phyloP scores from a whole-genome alignment of 2,888 invertebrate species.

The Euproctis similis region DNA sequence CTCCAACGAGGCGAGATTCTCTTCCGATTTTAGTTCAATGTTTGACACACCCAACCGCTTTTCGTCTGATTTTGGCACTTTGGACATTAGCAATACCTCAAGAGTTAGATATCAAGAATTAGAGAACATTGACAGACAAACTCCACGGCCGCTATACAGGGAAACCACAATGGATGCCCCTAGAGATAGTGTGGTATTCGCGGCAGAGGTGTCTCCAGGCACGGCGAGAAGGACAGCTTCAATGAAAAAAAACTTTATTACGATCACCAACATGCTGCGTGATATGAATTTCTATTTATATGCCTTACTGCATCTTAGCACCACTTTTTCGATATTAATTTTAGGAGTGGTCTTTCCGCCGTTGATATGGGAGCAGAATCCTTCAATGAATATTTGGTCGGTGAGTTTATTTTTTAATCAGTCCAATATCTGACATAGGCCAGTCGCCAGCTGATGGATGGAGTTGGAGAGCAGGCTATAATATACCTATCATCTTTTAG shows the following conservation, averaged over 20 bases:
- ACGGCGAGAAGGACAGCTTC: slow-evolving; percentile 60
- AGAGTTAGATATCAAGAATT: slow-evolving; percentile 57
- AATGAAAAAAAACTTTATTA: slow-evolving; percentile 61
- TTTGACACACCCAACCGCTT: slow-evolving; percentile 29
- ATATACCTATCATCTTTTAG: slow-evolving; percentile 28
- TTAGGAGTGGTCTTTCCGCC: slow-evolving; percentile 72
- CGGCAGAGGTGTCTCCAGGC: slow-evolving; percentile 52
- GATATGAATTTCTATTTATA: slow-evolving; percentile 75
- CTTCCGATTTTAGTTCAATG: slow-evolving; percentile 47
- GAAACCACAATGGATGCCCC: slow-evolving; percentile 71
- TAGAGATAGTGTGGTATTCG: slow-evolving; percentile 45
- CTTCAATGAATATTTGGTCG: slow-evolving; percentile 57
- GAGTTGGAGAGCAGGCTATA: too few species aligned
- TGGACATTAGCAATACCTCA: slow-evolving; percentile 42
- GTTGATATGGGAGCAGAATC: slow-evolving; percentile 64
- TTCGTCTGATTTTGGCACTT: slow-evolving; percentile 31
- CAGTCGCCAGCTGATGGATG: too few species aligned
- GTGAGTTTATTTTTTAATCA: too few species aligned
- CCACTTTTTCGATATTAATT: slow-evolving; percentile 69
- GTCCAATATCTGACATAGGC: too few species aligned
- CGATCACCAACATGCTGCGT: slow-evolving; percentile 53
- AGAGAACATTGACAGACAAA: slow-evolving; percentile 56
- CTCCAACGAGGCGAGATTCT: slow-evolving; percentile 38
- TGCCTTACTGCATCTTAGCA: slow-evolving; percentile 66
- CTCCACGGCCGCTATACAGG: slow-evolving; percentile 72